phyloP scores from a whole-genome alignment of 2,113 vertebrate species.

The Odocoileus virginianus region DNA sequence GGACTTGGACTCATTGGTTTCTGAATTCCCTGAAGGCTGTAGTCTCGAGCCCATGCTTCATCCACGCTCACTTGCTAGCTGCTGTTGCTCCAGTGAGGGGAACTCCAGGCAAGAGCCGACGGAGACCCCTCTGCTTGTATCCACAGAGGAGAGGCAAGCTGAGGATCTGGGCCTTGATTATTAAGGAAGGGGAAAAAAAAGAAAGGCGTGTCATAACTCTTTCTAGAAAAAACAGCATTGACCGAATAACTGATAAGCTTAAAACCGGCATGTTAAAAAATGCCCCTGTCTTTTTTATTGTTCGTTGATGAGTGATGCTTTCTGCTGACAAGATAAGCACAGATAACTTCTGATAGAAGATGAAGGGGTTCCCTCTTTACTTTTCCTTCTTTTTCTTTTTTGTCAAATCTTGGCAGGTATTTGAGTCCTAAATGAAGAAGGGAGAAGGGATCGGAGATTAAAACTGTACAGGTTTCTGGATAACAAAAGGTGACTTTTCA shows the following conservation, averaged over 20 bases:
- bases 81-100: background rate
- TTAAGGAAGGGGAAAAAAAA: background rate
- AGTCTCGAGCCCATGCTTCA: background rate
- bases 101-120: background rate
- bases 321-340: background rate
- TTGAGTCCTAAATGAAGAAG: background rate
- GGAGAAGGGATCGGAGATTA: background rate
- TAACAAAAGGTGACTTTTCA: background rate
- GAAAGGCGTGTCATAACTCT: background rate
- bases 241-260: conserved; percentile 3
- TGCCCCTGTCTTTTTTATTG: background rate
- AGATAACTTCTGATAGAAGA: background rate
- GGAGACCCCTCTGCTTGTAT: background rate
- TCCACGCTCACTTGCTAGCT: background rate
- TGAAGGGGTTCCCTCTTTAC: background rate
- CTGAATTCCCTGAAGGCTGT: background rate
- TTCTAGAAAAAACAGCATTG: background rate
- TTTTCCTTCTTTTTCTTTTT: background rate
- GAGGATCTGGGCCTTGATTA: background rate
- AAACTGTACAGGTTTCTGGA: background rate
- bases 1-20: background rate
- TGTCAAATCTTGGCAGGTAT: background rate
- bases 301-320: background rate
- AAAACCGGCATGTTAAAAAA: background rate
- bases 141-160: background rate